Percentiles rank a stretch among this genome's conserved stretches.
phyloP scores from a whole-genome alignment of 2,797 vertebrate genomes.

The Sebastes cheni region DNA sequence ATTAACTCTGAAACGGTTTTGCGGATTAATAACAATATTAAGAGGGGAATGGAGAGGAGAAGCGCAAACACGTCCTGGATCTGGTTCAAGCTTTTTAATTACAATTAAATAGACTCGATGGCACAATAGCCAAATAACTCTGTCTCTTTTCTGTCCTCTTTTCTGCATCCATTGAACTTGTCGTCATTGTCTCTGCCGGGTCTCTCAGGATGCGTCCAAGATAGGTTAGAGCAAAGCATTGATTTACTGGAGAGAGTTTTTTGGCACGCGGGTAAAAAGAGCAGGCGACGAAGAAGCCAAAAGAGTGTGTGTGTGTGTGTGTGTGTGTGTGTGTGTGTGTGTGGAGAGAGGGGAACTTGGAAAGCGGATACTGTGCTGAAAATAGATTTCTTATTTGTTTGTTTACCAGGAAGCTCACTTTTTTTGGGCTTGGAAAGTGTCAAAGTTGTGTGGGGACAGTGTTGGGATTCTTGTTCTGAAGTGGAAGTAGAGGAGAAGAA shows the following conservation, averaged over 20 bases:
- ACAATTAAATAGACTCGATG: constrained; percentile 76
- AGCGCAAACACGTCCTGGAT: constrained; percentile 81
- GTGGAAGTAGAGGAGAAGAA: constrained; percentile 1
- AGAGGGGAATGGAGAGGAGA: constrained; percentile 76
- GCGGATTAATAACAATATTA: constrained; percentile 88
- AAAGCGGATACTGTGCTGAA: constrained; percentile 46
- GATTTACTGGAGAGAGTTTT: constrained; percentile 39
- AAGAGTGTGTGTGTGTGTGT: not conserved
- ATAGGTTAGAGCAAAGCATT: constrained; percentile 26
- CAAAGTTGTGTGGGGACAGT: constrained; percentile 61
- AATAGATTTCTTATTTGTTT: constrained; percentile 68
- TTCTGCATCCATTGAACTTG: constrained; percentile 26
- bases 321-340: no score
- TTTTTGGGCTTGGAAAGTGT: constrained; percentile 56
- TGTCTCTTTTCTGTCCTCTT: constrained; percentile 36
- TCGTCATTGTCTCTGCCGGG: constrained; percentile 34
- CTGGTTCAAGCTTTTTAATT: constrained; percentile 83
- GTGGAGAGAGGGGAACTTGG: constrained; percentile 31
- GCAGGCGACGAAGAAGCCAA: constrained; percentile 30
- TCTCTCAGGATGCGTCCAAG: constrained; percentile 35
- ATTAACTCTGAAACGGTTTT: constrained; percentile 86
- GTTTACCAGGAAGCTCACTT: constrained; percentile 61
- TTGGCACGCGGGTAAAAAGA: constrained; percentile 34
- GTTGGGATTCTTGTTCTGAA: constrained; percentile 28
- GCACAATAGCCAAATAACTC: constrained; percentile 66